These are phyloP conservation scores for Zeuzera pyrina DNA, from an alignment of 2,888 invertebrate species.

Conservation along the genomic window DNA sequence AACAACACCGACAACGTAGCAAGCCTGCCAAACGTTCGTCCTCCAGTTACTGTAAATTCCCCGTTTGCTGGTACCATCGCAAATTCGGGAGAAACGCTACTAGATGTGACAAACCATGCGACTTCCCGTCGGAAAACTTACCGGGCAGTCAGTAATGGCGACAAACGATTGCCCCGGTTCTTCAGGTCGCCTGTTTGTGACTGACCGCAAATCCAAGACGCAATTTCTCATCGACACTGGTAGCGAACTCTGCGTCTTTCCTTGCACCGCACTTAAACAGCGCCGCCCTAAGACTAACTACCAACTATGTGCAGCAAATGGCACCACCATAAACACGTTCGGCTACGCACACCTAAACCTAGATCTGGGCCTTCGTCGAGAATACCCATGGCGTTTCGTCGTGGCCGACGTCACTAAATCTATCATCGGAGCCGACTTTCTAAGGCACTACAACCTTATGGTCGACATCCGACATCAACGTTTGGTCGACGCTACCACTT, in stretches of 20 bases:
- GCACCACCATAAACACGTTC: constrained; percentile 24
- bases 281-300: constrained; percentile 16
- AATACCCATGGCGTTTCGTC: constrained; percentile 25
- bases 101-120: constrained; percentile 11
- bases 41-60: constrained; percentile 3
- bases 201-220: constrained; percentile 12
- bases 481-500: constrained; percentile 15
- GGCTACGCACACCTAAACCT: constrained; percentile 18
- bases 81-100: constrained; percentile 5
- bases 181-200: constrained; percentile 19
- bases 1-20: not conserved
- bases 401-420: constrained; percentile 28
- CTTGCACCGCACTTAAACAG: constrained; percentile 13
- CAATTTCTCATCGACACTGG: constrained; percentile 18
- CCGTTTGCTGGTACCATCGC: constrained; percentile 12
- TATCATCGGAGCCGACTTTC: constrained; percentile 31
- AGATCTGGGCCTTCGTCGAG: constrained; percentile 24
- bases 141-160: constrained; percentile 20
- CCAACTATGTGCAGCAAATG: constrained; percentile 27
- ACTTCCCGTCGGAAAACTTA: constrained; percentile 13
- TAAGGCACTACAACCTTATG: constrained; percentile 23
- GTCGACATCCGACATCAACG: constrained; percentile 21
- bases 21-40: not conserved
- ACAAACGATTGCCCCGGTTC: no score
- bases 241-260: constrained; percentile 20